These are phyloP conservation scores for Nyctalus aviator DNA, from an alignment of 2,797 vertebrate species.

Conservation along the genomic window DNA sequence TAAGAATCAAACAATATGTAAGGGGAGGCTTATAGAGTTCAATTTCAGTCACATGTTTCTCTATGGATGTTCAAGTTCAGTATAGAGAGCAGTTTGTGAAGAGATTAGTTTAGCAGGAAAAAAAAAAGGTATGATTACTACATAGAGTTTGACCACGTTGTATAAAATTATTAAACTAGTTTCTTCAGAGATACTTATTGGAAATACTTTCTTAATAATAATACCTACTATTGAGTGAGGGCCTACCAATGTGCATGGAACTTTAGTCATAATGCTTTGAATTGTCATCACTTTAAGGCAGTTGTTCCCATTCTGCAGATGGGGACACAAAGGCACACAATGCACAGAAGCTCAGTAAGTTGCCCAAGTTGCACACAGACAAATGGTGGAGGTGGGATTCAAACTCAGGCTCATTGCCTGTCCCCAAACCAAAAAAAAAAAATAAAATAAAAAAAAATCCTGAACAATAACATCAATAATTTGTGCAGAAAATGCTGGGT, in stretches of 20 bases:
- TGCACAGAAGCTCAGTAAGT: background rate
- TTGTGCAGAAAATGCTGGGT: slow-evolving; percentile 56
- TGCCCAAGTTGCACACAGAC: background rate
- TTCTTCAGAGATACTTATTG: background rate
- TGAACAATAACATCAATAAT: background rate
- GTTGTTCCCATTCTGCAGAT: background rate
- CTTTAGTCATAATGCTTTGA: background rate
- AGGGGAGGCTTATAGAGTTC: slow-evolving; percentile 23
- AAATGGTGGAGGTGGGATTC: slow-evolving; percentile 12
- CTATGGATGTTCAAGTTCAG: slow-evolving; percentile 33
- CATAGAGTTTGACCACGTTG: slow-evolving; percentile 13
- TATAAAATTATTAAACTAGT: background rate
- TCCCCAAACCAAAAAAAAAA: slow-evolving; percentile 19
- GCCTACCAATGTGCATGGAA: background rate
- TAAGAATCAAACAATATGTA: slow-evolving; percentile 58
- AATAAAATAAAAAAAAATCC: background rate
- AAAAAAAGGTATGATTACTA: background rate
- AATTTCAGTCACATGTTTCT: slow-evolving; percentile 52
- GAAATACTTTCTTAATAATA: slow-evolving; percentile 51
- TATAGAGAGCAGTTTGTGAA: slow-evolving; percentile 21
- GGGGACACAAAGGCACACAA: background rate
- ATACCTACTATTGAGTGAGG: background rate
- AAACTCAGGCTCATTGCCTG: slow-evolving; percentile 1
- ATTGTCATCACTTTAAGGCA: background rate
- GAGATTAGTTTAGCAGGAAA: slow-evolving; percentile 26